Conservation (phyloP, 2,113 vertebrate genomes). For the Macroglossus sobrinus region DNA sequence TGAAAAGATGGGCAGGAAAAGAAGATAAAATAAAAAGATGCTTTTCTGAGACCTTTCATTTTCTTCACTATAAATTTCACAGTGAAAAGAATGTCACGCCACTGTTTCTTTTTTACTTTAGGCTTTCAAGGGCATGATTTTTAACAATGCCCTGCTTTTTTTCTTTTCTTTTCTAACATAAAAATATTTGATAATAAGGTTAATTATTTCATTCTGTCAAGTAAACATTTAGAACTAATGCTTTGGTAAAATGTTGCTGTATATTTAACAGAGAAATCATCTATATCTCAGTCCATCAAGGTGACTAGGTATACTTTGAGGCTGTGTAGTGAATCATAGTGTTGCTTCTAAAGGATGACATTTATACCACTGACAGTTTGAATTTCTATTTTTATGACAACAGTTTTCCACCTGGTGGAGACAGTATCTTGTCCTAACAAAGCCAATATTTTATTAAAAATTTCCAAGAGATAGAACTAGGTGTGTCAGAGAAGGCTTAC, state of each 20-base stretch:
- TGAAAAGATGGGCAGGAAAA: constrained; percentile 15
- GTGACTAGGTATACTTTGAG: neutral
- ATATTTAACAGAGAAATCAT: neutral
- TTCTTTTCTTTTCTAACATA: neutral
- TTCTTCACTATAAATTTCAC: neutral
- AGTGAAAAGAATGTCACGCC: neutral
- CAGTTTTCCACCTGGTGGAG: neutral
- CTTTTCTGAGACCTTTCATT: neutral
- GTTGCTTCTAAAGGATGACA: neutral
- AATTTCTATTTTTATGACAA: neutral
- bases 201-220: constrained; percentile 23
- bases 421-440: neutral
- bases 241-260: neutral
- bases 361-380: neutral
- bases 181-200: neutral
- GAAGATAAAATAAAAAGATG: neutral
- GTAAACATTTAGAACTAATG: constrained; percentile 37
- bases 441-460: neutral
- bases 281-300: neutral
- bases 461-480: neutral
- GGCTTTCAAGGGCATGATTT: neutral
- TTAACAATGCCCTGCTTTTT: constrained; percentile 14
- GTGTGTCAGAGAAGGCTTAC: neutral
- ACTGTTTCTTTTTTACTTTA: neutral
- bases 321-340: neutral